Base-by-base conservation (phyloP, 2,797 vertebrate genomes). In the Neomorphus geoffroyi region DNA sequence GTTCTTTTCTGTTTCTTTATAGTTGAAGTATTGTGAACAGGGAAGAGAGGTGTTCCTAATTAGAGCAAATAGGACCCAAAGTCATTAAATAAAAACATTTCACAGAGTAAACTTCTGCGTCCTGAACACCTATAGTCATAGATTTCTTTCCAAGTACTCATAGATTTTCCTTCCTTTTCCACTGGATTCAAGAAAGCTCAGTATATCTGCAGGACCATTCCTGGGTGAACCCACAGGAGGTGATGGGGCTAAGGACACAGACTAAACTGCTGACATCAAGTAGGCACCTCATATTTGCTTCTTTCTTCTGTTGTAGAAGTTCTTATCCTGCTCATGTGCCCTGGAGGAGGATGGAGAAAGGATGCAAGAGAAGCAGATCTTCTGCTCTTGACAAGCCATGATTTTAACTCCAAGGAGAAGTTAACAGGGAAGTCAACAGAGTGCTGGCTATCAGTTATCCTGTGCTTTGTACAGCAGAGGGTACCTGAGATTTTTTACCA, bases 41-140 rank as follows among this genome's bases (percentile, higher is more conserved):
- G 11, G 6, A n/a, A 73, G 21, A 80, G 3, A 1, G 1, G 1
- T 56, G 18, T 4, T 48, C 23, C 22, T 71, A 11, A 12, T 15
- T n/a, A 24, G 7, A 89, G 23, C 6, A 88, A 90, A 70, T 10
- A 66, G 7, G 19, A 65, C 33, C 4, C 32, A 62, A 51, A 53
- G 11, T 41, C 33, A 54, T 54, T 14, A 74, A 81, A 51, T 39
- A 5, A 67, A 91, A 83, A 53, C 57, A 61, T 26, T 79, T 79
- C 46, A 39, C 27, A 11, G 65, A 56, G 19, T 43, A 4, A 69
- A 51, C 46, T 84, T 66, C 43, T n/a, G 4, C 30, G 37, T 74
- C n/a, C 27, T 8, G 5, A 60, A 24, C 14, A 64, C 18, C 35
- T 45, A 6, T 30, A 56, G 22, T 30, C 54, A 87, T 8, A 72